Base-by-base conservation (phyloP, 2,797 vertebrate species). In the Eulemur rubriventer region DNA sequence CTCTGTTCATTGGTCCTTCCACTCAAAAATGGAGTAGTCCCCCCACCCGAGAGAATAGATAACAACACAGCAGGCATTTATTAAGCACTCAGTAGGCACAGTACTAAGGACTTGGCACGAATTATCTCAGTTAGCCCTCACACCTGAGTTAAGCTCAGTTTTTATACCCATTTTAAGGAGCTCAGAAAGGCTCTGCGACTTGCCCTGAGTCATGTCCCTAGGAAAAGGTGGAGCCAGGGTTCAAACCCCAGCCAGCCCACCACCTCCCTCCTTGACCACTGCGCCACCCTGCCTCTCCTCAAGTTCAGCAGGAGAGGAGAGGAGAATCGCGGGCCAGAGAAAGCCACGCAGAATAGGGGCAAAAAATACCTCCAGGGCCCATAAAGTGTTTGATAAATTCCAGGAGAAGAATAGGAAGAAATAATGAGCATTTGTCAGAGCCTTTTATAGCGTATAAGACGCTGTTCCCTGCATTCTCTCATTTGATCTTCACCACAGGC, bases 371-470 rank as follows among this genome's bases (percentile, higher is more conserved):
- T 97, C 93, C 83, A 93, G 95, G 96, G 95, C 94, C 86, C 89
- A 93, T 96, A 90, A 97, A 97, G 91, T 96, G 70, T 97, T 97
- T 95, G 97, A 98, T 97, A 97, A 97, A 97, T 97, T 98, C 91
- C 89, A 94, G 85, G 96, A 96, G 96, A 98, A 97, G 96, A 97
- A 96, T 85, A 94, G 95, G 83, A 94, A 90, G 94, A 97, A 97
- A 97, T 98, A 97, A 97, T 96, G 95, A 98, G 95, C 96, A 96
- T 97, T 98, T 97, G 96, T 97, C 96, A 97, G 96, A 92, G 93
- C 75, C 96, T 97, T 98, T 98, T 94, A 96, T 95, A 97, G 96
- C 93, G 67, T 92, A 61, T 72, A 90, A 96, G 96, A 94, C 1
- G 10, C 69, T 96, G 96, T 97, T 48, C 83, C 94, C 93, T 90